Evolutionary conservation across 2,113 vertebrate species (phyloP).

Genomic region (Rhea pennata): DNA sequence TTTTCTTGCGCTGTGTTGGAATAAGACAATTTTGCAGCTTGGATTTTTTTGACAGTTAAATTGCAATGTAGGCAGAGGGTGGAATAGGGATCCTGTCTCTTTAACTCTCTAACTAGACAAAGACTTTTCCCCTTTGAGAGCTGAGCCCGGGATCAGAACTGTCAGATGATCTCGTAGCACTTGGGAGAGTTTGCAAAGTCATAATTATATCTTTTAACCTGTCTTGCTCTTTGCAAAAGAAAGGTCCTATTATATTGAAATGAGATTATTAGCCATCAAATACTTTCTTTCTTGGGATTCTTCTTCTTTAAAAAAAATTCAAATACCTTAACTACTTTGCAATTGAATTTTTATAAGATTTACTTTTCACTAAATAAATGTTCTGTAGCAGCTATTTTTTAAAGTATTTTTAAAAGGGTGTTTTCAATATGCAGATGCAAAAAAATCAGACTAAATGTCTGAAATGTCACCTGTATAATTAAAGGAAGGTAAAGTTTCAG

Average conservation of each 20-base stretch:
- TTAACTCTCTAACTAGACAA: constrained; percentile 84
- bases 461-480: constrained; percentile 72
- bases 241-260: constrained; percentile 94
- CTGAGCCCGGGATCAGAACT: constrained; percentile 85
- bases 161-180: constrained; percentile 85
- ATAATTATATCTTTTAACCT: constrained; percentile 93
- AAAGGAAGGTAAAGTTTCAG: constrained; percentile 67
- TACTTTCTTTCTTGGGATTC: constrained; percentile 86
- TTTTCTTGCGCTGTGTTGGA: constrained; percentile 66
- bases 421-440: constrained; percentile 66
- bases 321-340: constrained; percentile 84
- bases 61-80: constrained; percentile 83
- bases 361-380: constrained; percentile 73
- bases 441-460: constrained; percentile 46
- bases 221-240: constrained; percentile 88
- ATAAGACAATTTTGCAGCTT: constrained; percentile 77
- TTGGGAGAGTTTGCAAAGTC: constrained; percentile 88
- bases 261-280: constrained; percentile 90
- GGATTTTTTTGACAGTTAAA: constrained; percentile 86
- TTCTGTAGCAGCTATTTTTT: constrained; percentile 52
- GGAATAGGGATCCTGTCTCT: constrained; percentile 82
- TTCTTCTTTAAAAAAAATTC: constrained; percentile 78
- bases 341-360: constrained; percentile 84
- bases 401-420: constrained; percentile 53
- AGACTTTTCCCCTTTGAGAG: constrained; percentile 82